phyloP scores from a whole-genome alignment of 2,113 vertebrate genomes.

The Oreotrochilus melanogaster region DNA sequence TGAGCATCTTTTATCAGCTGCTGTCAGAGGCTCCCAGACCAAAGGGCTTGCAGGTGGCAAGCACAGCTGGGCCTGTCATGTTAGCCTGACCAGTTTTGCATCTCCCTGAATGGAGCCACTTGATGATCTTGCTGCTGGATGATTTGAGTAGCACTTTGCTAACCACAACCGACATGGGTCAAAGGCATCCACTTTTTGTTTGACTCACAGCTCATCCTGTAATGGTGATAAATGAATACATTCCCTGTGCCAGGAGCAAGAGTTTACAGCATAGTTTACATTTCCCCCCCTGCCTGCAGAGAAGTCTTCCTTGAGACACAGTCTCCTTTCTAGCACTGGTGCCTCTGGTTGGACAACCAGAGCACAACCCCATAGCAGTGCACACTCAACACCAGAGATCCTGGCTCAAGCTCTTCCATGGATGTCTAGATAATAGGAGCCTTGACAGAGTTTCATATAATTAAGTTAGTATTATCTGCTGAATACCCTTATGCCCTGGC shows the following conservation, averaged over 20 bases:
- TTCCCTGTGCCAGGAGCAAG: not conserved
- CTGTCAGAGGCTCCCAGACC: not conserved
- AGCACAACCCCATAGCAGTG: not conserved
- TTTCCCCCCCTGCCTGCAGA: not conserved
- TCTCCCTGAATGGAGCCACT: not conserved
- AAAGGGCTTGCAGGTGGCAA: not conserved
- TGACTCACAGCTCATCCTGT: not conserved
- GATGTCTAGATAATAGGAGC: not conserved
- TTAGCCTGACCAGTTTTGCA: not conserved
- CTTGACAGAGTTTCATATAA: not conserved
- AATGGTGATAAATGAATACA: not conserved
- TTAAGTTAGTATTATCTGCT: not conserved
- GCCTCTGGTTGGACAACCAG: not conserved
- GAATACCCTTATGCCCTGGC: not conserved
- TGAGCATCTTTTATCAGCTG: not conserved
- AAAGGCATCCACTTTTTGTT: not conserved
- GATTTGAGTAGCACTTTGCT: not conserved
- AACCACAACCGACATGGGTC: not conserved
- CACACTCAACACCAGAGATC: accelerated
- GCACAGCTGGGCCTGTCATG: not conserved
- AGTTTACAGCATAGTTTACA: not conserved
- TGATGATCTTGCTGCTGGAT: not conserved
- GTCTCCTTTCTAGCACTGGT: not conserved
- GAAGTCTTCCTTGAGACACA: not conserved
- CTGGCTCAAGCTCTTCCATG: not conserved